These are phyloP conservation scores for Tetragonisca angustula DNA, from an alignment of 2,888 invertebrate species.

Conservation along the genomic window DNA sequence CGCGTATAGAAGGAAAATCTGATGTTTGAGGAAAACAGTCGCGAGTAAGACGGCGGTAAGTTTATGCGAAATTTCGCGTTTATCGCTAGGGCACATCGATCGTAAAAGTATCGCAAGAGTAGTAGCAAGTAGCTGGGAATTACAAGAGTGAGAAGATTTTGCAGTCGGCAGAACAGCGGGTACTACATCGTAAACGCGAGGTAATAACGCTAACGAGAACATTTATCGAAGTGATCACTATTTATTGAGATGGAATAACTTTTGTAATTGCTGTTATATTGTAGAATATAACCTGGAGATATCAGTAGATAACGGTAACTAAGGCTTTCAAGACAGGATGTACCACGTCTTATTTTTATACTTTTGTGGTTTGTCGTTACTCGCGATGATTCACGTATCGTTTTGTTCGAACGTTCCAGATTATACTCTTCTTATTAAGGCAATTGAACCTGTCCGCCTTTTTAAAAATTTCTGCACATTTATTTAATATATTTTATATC, in stretches of 20 bases:
- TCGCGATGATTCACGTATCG: not conserved
- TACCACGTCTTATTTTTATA: not conserved
- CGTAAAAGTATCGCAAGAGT: slow-evolving; percentile 53
- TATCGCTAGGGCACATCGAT: slow-evolving; percentile 34
- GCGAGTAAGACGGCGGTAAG: not conserved
- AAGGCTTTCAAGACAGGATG: not conserved
- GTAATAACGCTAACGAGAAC: slow-evolving; percentile 45
- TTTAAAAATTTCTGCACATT: too few species aligned
- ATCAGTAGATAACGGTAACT: not conserved
- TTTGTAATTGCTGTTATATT: not conserved
- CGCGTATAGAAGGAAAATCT: not conserved
- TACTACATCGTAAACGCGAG: slow-evolving; percentile 34
- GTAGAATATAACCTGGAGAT: not conserved
- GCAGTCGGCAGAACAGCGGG: slow-evolving; percentile 38
- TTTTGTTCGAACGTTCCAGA: too few species aligned
- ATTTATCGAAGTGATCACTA: slow-evolving; percentile 31
- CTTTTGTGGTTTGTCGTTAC: not conserved
- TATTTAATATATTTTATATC: too few species aligned
- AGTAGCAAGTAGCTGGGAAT: slow-evolving; percentile 47
- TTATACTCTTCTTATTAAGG: too few species aligned
- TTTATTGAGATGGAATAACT: slow-evolving; percentile 30
- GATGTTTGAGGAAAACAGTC: not conserved
- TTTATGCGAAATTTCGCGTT: slow-evolving; percentile 25
- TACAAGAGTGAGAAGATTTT: slow-evolving; percentile 46
- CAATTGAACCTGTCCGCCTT: too few species aligned